These are phyloP conservation scores for Diabrotica undecimpunctata DNA, from an alignment of 1,140 invertebrate genomes.

Conservation along the genomic window DNA sequence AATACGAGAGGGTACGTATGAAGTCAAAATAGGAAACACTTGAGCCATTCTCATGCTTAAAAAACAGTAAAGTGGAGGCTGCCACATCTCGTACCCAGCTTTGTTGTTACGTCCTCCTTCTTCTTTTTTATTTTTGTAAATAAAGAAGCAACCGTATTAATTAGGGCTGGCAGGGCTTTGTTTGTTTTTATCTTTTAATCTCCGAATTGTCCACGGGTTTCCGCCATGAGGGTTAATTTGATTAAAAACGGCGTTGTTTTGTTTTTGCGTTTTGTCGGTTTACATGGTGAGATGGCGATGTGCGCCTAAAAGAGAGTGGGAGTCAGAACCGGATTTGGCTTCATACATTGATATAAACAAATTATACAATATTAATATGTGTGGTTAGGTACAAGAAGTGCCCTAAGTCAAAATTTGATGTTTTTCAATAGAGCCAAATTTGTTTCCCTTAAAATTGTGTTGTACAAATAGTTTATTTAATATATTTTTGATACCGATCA, in stretches of 20 bases:
- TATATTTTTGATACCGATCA: too few relatives aligned
- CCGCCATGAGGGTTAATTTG: slow-evolving; percentile 15
- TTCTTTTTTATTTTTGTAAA: slow-evolving; percentile 9
- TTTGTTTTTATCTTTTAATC: slow-evolving; percentile 17
- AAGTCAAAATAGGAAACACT: slow-evolving; percentile 15
- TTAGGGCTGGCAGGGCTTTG: slow-evolving; percentile 6
- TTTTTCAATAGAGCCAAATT: too few relatives aligned
- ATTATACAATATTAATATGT: too few relatives aligned
- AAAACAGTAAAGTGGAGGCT: slow-evolving; percentile 7
- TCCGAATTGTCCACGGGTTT: slow-evolving; percentile 16
- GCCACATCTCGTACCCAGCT: slow-evolving; percentile 1
- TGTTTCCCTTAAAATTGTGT: too few relatives aligned
- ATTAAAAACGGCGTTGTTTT: slow-evolving; percentile 11
- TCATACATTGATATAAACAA: neutral
- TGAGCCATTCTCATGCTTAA: slow-evolving; percentile 11
- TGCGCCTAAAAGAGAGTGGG: neutral
- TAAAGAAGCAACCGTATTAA: slow-evolving; percentile 17
- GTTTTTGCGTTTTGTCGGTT: neutral
- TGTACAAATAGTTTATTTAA: too few relatives aligned
- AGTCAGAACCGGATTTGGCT: neutral
- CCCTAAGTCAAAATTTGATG: too few relatives aligned
- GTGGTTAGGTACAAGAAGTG: too few relatives aligned
- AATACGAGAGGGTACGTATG: neutral
- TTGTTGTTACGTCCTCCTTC: slow-evolving; percentile 5
- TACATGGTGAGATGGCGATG: neutral